Percentiles rank a stretch among this genome's conserved stretches.
These are phyloP conservation scores for Eupithecia pulchellata DNA, from an alignment of 2,888 invertebrate genomes.

Conservation along the genomic window DNA sequence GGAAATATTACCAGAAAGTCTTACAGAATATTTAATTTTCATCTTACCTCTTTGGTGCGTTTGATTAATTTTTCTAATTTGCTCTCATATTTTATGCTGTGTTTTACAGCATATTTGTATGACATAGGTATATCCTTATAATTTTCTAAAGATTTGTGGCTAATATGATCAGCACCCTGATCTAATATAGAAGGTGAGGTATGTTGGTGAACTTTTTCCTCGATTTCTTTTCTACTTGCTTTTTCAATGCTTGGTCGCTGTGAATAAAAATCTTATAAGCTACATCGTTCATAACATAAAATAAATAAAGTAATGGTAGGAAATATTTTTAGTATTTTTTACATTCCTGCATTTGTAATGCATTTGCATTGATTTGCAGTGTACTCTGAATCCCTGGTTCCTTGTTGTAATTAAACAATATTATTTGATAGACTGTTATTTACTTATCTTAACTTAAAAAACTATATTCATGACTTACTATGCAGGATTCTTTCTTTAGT, in stretches of 20 bases:
- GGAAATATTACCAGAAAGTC: neutral
- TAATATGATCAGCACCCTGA: slow-evolving; percentile 34
- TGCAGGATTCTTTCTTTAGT: slow-evolving; percentile 12
- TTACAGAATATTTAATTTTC: neutral
- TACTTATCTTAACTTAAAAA: neutral
- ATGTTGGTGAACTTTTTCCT: slow-evolving; percentile 11
- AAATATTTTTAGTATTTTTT: too few species aligned
- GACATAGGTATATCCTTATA: slow-evolving; percentile 27
- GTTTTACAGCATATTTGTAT: slow-evolving; percentile 25
- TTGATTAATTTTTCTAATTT: slow-evolving; percentile 58
- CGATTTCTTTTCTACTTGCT: slow-evolving; percentile 2
- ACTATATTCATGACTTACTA: slow-evolving; percentile 22
- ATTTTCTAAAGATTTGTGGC: slow-evolving; percentile 28
- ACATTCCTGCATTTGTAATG: slow-evolving; percentile 10
- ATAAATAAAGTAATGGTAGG: neutral
- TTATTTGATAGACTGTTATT: neutral
- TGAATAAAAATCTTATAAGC: neutral
- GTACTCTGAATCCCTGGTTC: neutral
- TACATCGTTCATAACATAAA: neutral
- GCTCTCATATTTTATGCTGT: slow-evolving; percentile 27
- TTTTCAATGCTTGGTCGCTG: neutral
- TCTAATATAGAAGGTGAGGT: slow-evolving; percentile 1
- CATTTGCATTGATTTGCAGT: slow-evolving; percentile 11
- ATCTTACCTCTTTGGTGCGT: slow-evolving; percentile 55
- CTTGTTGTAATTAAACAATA: neutral